These are phyloP conservation scores for Lagodon rhomboides DNA, from an alignment of 2,797 vertebrate genomes.

Conservation along the genomic window DNA sequence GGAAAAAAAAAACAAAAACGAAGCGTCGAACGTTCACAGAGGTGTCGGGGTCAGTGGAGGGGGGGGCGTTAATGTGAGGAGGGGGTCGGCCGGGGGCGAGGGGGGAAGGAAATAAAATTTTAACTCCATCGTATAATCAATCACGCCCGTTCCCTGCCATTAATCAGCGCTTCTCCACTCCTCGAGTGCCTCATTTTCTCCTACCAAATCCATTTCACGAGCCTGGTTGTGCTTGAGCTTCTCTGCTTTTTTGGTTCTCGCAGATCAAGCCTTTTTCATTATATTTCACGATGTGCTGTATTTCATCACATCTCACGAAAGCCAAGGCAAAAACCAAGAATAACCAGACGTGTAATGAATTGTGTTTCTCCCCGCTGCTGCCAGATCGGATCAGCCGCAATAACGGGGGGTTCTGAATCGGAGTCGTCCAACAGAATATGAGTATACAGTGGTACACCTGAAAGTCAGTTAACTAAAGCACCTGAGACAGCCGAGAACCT, in stretches of 20 bases:
- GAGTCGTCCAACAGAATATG: constrained; percentile 44
- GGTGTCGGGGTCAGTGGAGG: constrained; percentile 55
- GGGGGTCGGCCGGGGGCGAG: not conserved
- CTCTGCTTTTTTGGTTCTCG: constrained; percentile 41
- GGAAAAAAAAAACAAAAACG: not conserved
- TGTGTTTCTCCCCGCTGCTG: constrained; percentile 42
- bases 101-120: constrained; percentile 66
- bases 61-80: constrained; percentile 40
- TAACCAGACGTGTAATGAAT: constrained; percentile 55
- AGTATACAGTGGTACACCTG: constrained; percentile 21
- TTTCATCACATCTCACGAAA: constrained; percentile 62
- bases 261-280: constrained; percentile 61
- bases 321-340: constrained; percentile 56
- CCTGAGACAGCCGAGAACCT: constrained; percentile 51
- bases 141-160: constrained; percentile 71
- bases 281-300: constrained; percentile 61
- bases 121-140: constrained; percentile 70
- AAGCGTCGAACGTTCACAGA: constrained; percentile 30
- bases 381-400: constrained; percentile 39
- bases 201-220: constrained; percentile 57
- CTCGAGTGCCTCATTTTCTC: constrained; percentile 61
- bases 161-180: constrained; percentile 70
- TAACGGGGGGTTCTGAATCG: constrained; percentile 51
- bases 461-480: constrained; percentile 43
- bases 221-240: constrained; percentile 44